Evolutionary conservation across 2,888 invertebrate genomes (phyloP), one percentile per base, ranked within the genome.

Genomic region (Ectemnius continuus): DNA sequence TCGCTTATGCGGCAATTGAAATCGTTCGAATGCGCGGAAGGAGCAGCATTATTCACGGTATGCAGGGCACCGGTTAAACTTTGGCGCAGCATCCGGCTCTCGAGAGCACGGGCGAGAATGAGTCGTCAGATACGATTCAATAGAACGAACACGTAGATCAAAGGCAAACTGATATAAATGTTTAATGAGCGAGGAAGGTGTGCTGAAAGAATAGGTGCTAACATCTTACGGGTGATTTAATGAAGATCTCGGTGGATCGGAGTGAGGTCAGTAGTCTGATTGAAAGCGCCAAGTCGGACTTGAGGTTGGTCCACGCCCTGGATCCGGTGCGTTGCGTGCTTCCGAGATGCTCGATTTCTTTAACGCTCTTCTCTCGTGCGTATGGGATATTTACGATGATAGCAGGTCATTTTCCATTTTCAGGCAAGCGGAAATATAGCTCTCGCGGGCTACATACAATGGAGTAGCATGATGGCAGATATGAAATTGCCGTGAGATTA

Each of bases 21-120:
- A 76, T 56, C 56, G 28, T 36, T 73, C 68, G 67, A 73, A 36
- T 57, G 26, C 57, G 59, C 45, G 59, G 70, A 66, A 70, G 65
- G 56, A 20, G 52, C 45, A 68, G 58, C 60, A 28, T 78, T 71
- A 65, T 14, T n/a, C 63, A 14, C 47, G 80, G 73, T 78, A 80
- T 80, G 80, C 80, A 80, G 80, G 80, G 71, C 76, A 81, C 63
- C 66, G 64, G 64, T 78, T 70, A 61, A 73, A 75, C 70, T 68
- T 78, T 52, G 28, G 28, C 70, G 63, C 61, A 57, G 61, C 36
- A 78, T 78, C 77, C 77, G 75, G 73, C 66, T 36, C 58, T 67
- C 62, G 59, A 47, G 16, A 14, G 18, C 36, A 2, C 36, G 0
- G 8, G 18, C 56, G 23, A 67, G 16, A 47, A 62, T n/a, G 13